Base-by-base conservation (phyloP, 2,888 invertebrate species). In the Synanthedon formicaeformis region DNA sequence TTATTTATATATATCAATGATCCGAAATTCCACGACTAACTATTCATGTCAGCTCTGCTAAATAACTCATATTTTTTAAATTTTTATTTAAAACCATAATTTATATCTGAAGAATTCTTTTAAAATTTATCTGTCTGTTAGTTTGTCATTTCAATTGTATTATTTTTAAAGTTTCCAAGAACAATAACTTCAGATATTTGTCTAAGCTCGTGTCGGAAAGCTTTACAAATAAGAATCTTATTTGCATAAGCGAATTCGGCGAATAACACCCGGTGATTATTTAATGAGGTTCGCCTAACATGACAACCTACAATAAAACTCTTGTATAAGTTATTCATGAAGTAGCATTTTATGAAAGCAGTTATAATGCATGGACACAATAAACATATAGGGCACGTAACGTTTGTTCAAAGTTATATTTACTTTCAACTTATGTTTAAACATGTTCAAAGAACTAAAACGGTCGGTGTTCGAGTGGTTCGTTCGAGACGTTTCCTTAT, bases 191-290 rank as follows among this genome's bases (percentile, higher is more conserved):
- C 60, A 62, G 67, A 60, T 65, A 64, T 71, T 70, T 69, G 65
- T 64, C 61, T 66, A 64, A 68, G 67, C 66, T 71, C 63, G 65
- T 34, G 34, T 10, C 66, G 62, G 60, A 61, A 66, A 66, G 63
- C 64, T 69, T 57, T 57, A 65, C 68, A 71, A 72, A 64, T 58
- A 64, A 61, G 61, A 65, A 59, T 57, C 62, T 69, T 73, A 75
- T 77, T 75, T 76, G 71, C 69, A 72, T 73, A 74, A 71, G 66
- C 67, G 65, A 71, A 68, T 78, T 75, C 75, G 68, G 62, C 66
- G 75, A 75, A 76, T 69, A 49, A 49, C 49, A 49, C 49, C 49
- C 62, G 65, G 67, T 66, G 72, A 71, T 73, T 73, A 72, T 74
- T 73, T 75, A 73, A 73, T 69, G 68, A 72, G 66, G 64, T 62